phyloP scores from a whole-genome alignment of 2,888 invertebrate genomes.

The Diarsia mendica region DNA sequence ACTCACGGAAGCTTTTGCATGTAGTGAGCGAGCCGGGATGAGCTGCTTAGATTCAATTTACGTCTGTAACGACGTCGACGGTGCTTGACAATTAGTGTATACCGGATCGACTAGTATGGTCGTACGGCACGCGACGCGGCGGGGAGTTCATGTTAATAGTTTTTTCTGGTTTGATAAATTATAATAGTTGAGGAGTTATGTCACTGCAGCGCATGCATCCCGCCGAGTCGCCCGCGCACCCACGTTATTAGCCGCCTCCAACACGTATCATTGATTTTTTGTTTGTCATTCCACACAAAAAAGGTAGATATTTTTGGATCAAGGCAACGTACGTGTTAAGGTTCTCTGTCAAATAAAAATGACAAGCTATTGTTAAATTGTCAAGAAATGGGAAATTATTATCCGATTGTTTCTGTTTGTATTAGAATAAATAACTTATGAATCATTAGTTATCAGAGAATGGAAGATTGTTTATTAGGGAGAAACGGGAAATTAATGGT shows the following conservation, averaged over 20 bases:
- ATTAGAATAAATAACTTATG: slow-evolving; percentile 56
- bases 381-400: slow-evolving; percentile 60
- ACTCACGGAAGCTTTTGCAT: slow-evolving; percentile 81
- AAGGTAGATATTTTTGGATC: slow-evolving; percentile 47
- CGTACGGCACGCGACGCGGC: slow-evolving; percentile 85
- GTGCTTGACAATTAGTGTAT: slow-evolving; percentile 72
- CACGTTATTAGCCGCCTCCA: slow-evolving; percentile 80
- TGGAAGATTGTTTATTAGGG: slow-evolving; percentile 40
- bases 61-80: slow-evolving; percentile 79
- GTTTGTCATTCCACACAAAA: slow-evolving; percentile 84
- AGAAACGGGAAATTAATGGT: slow-evolving; percentile 22
- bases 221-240: slow-evolving; percentile 73
- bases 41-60: slow-evolving; percentile 81
- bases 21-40: slow-evolving; percentile 68
- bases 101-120: slow-evolving; percentile 79
- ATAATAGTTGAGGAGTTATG: slow-evolving; percentile 85
- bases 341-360: slow-evolving; percentile 65
- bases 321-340: slow-evolving; percentile 58
- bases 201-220: slow-evolving; percentile 73
- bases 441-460: slow-evolving; percentile 42
- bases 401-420: slow-evolving; percentile 59
- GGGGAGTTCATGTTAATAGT: slow-evolving; percentile 81
- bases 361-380: slow-evolving; percentile 67
- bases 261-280: slow-evolving; percentile 84
- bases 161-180: slow-evolving; percentile 85